Base-by-base conservation (phyloP, 1,140 invertebrate genomes). In the Dolichoris vasculosae region DNA sequence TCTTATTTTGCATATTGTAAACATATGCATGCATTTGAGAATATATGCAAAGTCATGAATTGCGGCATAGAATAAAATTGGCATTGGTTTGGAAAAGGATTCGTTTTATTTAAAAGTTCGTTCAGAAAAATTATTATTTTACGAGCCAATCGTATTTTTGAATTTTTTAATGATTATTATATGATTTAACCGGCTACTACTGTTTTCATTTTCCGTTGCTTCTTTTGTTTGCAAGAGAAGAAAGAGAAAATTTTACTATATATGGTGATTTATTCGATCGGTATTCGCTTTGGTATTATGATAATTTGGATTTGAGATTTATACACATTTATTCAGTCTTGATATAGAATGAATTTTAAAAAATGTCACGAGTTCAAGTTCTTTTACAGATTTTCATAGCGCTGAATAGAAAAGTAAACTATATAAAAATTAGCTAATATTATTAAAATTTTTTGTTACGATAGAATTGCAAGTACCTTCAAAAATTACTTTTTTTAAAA, bases 201-300 rank as follows among this genome's bases (percentile, higher is more conserved):
- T 13, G 63, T 32, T 67, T 67, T 32, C 0, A 32, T 67, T 2
- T 13, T 17, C 15, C 2, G 2, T 67, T 11, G 1, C 4, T 59
- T 35, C 2, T 20, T 64, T 26, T 35, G 20, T 40, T 40, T 63
- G 3, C 8, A 9, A 63, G 40, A n/a, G 11, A n/a, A 3, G 26
- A n/a, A n/a, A 63, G 30, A n/a, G 6, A 35, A 23, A 55, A 51
- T 55, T 71, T 83, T 83, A 75, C 32, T 43, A 43, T 43, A 82
- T 1, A 38, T 55, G 67, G 67, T 38, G 80, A 73, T 73, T 51
- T 55, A 30, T n/a, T 48, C 30, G 46, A 59, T 75, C 48, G 69
- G 48, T 51, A 51, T 17, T 51, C 6, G 55, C 7, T 59, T 59
- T 13, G 23, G 55, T 51, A 51, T 51, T 51, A 51, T 51, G 48